phyloP scores from a whole-genome alignment of 1,140 invertebrate genomes.

The Venustaconcha ellipsiformis region DNA sequence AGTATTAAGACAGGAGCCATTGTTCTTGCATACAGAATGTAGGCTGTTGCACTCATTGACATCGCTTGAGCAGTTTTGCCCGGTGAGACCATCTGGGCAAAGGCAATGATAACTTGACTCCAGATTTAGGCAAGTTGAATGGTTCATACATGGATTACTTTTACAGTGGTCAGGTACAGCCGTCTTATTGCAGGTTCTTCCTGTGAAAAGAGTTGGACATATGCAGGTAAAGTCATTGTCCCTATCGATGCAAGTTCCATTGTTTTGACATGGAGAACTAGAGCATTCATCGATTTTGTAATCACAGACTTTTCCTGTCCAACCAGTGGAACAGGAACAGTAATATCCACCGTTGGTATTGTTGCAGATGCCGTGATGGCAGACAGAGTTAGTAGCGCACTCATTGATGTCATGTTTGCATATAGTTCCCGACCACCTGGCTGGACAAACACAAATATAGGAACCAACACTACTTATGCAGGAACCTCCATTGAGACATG shows the following conservation, averaged over 20 bases:
- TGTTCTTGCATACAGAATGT: too few relatives aligned
- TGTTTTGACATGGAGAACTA: background rate
- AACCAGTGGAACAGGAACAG: background rate
- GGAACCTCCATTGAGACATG: slow-evolving; percentile 49
- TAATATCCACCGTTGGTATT: background rate
- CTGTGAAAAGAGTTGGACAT: too few relatives aligned
- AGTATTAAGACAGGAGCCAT: too few relatives aligned
- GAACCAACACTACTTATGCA: slow-evolving; percentile 53
- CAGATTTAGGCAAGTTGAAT: too few relatives aligned
- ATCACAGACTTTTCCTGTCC: background rate
- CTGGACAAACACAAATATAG: slow-evolving; percentile 64
- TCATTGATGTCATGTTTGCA: slow-evolving; percentile 82
- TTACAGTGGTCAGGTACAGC: too few relatives aligned
- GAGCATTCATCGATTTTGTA: background rate
- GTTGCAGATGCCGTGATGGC: background rate
- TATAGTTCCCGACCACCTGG: slow-evolving; percentile 91
- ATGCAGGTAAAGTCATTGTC: background rate
- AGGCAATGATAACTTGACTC: too few relatives aligned
- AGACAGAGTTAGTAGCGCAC: background rate
- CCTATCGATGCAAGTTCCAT: background rate
- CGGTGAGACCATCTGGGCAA: too few relatives aligned
- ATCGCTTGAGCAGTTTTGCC: too few relatives aligned
- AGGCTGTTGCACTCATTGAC: too few relatives aligned
- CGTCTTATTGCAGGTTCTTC: too few relatives aligned
- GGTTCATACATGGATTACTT: too few relatives aligned